Conservation (phyloP, 30 jellyfish, hydroid and myxozoan species). For the Morbakka virulenta region DNA sequence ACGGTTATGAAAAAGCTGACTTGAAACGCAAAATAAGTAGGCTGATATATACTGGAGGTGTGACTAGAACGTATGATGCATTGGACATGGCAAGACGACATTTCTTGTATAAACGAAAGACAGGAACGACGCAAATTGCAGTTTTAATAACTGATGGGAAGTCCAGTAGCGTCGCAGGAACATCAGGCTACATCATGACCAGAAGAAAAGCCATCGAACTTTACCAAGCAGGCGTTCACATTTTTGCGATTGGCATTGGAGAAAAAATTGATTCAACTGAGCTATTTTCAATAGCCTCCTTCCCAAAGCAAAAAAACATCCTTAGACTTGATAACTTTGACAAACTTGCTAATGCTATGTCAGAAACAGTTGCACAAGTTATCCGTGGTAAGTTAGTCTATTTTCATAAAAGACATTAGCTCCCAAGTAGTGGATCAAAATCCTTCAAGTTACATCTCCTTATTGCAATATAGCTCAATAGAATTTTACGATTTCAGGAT, state of each 20-base stretch:
- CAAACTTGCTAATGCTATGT: constrained; percentile 43
- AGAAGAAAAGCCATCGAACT: constrained; percentile 29
- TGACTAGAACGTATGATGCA: constrained; percentile 39
- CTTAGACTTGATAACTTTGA: constrained; percentile 27
- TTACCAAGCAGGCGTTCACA: constrained; percentile 12
- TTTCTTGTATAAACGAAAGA: background rate
- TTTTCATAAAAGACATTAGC: too few species aligned
- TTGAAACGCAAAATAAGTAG: background rate
- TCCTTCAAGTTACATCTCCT: too few species aligned
- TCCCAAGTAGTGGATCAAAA: too few species aligned
- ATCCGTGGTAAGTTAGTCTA: too few species aligned
- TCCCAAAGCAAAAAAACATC: constrained; percentile 35
- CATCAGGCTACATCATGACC: constrained; percentile 30
- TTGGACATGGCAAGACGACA: constrained; percentile 6
- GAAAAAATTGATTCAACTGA: constrained; percentile 28
- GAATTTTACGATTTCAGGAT: too few species aligned
- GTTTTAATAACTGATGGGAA: constrained; percentile 63
- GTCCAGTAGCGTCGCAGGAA: constrained; percentile 20
- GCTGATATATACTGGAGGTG: constrained; percentile 46
- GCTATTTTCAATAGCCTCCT: constrained; percentile 49
- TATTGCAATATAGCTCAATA: too few species aligned
- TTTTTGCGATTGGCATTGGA: constrained; percentile 59
- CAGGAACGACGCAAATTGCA: constrained; percentile 20
- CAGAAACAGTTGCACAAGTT: too few species aligned
- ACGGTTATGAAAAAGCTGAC: background rate